A percentile compares a stretch with the other conserved stretches of the same genome.
phyloP scores from a whole-genome alignment of 2,888 invertebrate species.

The Ceramica pisi region DNA sequence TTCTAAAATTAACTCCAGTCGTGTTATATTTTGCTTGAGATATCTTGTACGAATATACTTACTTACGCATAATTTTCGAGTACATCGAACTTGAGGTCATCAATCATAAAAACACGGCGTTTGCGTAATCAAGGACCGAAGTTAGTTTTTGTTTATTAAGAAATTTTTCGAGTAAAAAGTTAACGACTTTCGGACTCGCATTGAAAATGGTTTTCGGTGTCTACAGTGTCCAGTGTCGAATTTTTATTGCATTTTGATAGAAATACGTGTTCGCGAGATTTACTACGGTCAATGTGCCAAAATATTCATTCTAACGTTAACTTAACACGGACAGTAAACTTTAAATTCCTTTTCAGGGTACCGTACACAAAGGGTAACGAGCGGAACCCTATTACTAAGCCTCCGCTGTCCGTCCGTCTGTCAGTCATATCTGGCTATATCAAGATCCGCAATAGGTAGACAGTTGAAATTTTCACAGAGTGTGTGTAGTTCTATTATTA shows the following conservation, averaged over 20 bases:
- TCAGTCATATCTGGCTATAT: too few species aligned
- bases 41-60: neutral
- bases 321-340: conserved; percentile 10
- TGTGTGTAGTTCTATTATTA: too few species aligned
- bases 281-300: conserved; percentile 27
- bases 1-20: conserved; percentile 11
- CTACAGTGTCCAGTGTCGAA: conserved; percentile 40
- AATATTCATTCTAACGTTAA: conserved; percentile 21
- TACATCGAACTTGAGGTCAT: conserved; percentile 59
- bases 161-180: conserved; percentile 51
- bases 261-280: conserved; percentile 50
- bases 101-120: conserved; percentile 62
- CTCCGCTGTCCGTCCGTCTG: too few species aligned
- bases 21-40: conserved; percentile 2
- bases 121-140: conserved; percentile 51
- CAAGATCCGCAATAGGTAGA: too few species aligned
- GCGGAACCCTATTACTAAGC: too few species aligned
- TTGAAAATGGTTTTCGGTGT: conserved; percentile 26
- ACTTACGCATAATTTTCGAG: conserved; percentile 27
- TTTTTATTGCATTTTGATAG: conserved; percentile 59
- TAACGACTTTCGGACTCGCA: conserved; percentile 50
- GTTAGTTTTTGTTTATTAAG: conserved; percentile 62
- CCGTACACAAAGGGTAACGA: too few species aligned
- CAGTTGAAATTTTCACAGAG: too few species aligned
- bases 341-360: conserved; percentile 23